phyloP scores from a whole-genome alignment of 2,113 vertebrate genomes.

The Okapia johnstoni region DNA sequence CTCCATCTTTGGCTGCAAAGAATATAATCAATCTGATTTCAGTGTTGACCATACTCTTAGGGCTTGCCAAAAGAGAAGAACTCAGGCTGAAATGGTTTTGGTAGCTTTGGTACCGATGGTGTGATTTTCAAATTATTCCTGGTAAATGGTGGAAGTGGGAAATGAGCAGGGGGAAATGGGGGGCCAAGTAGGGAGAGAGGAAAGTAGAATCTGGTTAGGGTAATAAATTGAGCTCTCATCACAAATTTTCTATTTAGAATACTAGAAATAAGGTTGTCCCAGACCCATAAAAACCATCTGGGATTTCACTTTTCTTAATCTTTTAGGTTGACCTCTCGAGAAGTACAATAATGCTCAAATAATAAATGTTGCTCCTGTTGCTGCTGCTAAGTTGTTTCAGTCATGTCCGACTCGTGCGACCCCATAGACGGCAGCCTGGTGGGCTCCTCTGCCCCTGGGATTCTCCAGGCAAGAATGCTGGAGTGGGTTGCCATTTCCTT shows the following conservation, averaged over 20 bases:
- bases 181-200: not conserved
- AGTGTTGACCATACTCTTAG: not conserved
- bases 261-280: not conserved
- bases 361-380: not conserved
- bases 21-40: too few relatives aligned
- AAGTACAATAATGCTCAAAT: not conserved
- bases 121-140: not conserved
- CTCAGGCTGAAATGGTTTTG: not conserved
- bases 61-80: not conserved
- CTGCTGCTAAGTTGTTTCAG: too few relatives aligned
- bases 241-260: not conserved
- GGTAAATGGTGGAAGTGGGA: not conserved
- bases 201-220: not conserved
- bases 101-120: not conserved
- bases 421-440: too few relatives aligned
- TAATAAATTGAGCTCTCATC: not conserved
- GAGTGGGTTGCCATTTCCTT: too few relatives aligned
- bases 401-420: too few relatives aligned
- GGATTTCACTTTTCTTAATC: not conserved
- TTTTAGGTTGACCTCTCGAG: not conserved
- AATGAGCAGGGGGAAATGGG: not conserved
- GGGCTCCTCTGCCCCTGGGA: too few relatives aligned
- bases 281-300: not conserved
- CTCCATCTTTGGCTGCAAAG: too few relatives aligned
- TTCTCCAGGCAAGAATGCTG: too few relatives aligned